A percentile compares a stretch with the other conserved stretches of the same genome.
Conservation (phyloP, 2,797 vertebrate species). For the Ficedula albicollis region DNA sequence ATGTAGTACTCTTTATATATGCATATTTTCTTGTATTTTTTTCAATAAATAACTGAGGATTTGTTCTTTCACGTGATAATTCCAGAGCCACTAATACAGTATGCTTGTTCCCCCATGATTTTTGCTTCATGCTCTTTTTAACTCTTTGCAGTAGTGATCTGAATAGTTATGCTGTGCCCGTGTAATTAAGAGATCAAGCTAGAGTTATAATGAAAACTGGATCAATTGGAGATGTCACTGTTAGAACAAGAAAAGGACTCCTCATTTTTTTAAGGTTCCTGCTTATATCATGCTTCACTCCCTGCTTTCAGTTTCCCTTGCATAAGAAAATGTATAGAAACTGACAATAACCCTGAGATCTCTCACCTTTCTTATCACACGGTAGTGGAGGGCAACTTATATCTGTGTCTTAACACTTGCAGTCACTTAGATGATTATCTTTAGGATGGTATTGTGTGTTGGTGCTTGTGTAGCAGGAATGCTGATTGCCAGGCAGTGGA, state of each 20-base stretch:
- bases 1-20: background rate
- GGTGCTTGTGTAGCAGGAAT: background rate
- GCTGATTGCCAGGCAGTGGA: fast-evolving
- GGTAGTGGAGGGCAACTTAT: background rate
- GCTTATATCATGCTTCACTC: background rate
- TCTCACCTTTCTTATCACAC: background rate
- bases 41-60: background rate
- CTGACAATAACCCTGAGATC: background rate
- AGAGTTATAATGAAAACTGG: background rate
- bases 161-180: background rate
- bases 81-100: background rate
- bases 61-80: background rate
- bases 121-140: background rate
- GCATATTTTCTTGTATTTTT: background rate
- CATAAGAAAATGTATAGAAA: background rate
- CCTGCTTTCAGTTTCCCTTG: background rate
- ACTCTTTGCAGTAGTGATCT: background rate
- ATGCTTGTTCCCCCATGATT: background rate
- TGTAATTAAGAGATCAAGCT: background rate
- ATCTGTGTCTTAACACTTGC: background rate
- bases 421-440: background rate
- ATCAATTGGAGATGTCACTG: background rate
- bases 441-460: background rate
- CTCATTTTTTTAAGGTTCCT: background rate
- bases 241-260: background rate